These are phyloP conservation scores for Meghimatium bilineatum DNA, from an alignment of 2,888 invertebrate genomes.

Conservation along the genomic window DNA sequence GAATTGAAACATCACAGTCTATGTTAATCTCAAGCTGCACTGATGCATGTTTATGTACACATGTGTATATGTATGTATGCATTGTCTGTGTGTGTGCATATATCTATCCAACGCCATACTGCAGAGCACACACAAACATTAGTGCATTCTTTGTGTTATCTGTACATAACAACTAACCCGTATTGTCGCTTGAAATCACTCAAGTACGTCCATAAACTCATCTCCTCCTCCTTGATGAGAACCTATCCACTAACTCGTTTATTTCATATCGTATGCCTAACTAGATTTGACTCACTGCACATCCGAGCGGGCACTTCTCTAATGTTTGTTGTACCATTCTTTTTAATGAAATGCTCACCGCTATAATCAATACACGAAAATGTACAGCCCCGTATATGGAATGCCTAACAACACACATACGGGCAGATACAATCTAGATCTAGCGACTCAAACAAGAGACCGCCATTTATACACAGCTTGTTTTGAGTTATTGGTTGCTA, in stretches of 20 bases:
- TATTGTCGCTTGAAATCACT: no score
- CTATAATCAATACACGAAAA: constrained; percentile 3
- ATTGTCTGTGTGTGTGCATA: not conserved
- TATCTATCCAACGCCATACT: no score
- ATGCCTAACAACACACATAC: not conserved
- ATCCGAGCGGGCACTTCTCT: not conserved
- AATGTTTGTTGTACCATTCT: constrained; percentile 23
- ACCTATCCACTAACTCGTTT: not conserved
- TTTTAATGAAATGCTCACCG: constrained; percentile 4
- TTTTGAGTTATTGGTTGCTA: not conserved
- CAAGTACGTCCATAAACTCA: no score
- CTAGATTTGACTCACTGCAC: not conserved
- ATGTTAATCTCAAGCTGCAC: no score
- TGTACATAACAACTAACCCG: no score
- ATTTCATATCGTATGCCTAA: not conserved
- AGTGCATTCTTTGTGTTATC: no score
- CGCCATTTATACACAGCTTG: not conserved
- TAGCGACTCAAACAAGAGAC: not conserved
- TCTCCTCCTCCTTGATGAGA: no score
- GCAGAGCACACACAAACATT: no score
- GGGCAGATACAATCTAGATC: not conserved
- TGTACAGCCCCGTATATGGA: not conserved
- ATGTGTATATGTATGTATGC: no score
- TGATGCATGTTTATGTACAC: no score
- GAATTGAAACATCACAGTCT: no score